phyloP scores from a whole-genome alignment of 30 jellyfish, hydroid and myxozoan species.

The Catostylus mosaicus region DNA sequence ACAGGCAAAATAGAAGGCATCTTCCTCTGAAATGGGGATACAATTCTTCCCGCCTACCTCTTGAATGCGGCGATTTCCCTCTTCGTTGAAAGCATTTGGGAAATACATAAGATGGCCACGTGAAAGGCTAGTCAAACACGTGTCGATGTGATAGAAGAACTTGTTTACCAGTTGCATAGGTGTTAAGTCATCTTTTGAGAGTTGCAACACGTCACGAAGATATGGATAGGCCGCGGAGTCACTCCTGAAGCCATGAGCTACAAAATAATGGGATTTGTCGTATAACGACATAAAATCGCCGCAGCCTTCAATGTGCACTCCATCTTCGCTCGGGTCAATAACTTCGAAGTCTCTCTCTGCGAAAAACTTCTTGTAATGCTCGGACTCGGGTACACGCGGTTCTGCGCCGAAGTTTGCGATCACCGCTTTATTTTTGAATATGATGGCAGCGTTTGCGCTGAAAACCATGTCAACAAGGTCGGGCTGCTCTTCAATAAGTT shows the following conservation, averaged over 20 bases:
- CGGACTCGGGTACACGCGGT: constrained; percentile 64
- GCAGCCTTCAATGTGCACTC: constrained; percentile 73
- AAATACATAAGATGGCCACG: constrained; percentile 67
- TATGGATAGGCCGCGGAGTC: constrained; percentile 69
- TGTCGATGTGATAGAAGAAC: constrained; percentile 66
- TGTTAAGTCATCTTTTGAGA: constrained; percentile 23
- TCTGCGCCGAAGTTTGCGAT: constrained; percentile 68
- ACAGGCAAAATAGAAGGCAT: constrained; percentile 67
- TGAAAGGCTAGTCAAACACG: constrained; percentile 70
- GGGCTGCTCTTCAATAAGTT: constrained; percentile 58
- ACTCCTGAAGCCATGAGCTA: constrained; percentile 70
- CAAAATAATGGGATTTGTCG: constrained; percentile 64
- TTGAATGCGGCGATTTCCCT: constrained; percentile 59
- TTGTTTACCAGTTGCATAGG: constrained; percentile 67
- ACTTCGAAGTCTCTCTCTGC: constrained; percentile 69
- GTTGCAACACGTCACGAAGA: constrained; percentile 34
- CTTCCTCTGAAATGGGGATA: constrained; percentile 60
- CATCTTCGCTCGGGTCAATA: constrained; percentile 60
- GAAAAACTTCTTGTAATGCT: constrained; percentile 55
- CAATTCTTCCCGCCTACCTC: constrained; percentile 53
- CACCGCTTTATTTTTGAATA: constrained; percentile 46
- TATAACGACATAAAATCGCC: constrained; percentile 72
- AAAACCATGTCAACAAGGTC: constrained; percentile 68
- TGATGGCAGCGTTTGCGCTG: constrained; percentile 70
- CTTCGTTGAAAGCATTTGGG: constrained; percentile 64